Percentiles rank a stretch among this genome's conserved stretches.
These are phyloP conservation scores for Drosophila tristis DNA, from an alignment of 1,140 invertebrate genomes.

Conservation along the genomic window DNA sequence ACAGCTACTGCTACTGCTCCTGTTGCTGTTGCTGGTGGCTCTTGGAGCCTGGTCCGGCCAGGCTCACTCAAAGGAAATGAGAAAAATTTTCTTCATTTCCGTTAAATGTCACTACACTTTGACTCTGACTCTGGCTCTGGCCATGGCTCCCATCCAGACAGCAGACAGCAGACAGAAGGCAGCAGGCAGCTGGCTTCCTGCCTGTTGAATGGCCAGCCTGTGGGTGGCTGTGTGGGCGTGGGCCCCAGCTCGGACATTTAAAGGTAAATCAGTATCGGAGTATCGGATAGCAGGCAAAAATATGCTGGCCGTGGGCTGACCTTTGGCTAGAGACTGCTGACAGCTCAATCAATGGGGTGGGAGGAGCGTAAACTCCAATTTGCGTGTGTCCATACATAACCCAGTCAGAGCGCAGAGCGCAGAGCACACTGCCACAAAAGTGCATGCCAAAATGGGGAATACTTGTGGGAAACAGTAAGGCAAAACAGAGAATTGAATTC, in stretches of 20 bases:
- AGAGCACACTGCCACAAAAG: too few relatives aligned
- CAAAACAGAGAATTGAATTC: too few relatives aligned
- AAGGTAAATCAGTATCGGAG: slow-evolving; percentile 12
- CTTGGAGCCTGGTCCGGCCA: slow-evolving; percentile 20
- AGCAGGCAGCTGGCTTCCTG: not conserved
- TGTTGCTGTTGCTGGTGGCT: not conserved
- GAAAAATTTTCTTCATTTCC: slow-evolving; percentile 79
- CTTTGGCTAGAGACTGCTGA: too few relatives aligned
- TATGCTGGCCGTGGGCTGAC: slow-evolving; percentile 4
- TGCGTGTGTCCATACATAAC: too few relatives aligned
- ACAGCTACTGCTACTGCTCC: not conserved
- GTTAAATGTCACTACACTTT: slow-evolving; percentile 67
- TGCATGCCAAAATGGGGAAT: too few relatives aligned
- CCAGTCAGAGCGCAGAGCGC: too few relatives aligned
- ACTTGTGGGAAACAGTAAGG: too few relatives aligned
- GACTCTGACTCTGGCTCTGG: slow-evolving; percentile 18
- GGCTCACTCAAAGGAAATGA: slow-evolving; percentile 69
- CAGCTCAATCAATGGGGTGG: too few relatives aligned
- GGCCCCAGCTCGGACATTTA: not conserved
- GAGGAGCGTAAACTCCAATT: too few relatives aligned
- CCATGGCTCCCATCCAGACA: not conserved
- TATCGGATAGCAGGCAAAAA: too few relatives aligned
- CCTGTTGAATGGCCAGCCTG: slow-evolving; percentile 36
- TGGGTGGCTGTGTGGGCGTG: not conserved
- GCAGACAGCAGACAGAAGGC: not conserved